Evolutionary conservation across 2,113 vertebrate species (phyloP).

Genomic region (Uria lomvia): DNA sequence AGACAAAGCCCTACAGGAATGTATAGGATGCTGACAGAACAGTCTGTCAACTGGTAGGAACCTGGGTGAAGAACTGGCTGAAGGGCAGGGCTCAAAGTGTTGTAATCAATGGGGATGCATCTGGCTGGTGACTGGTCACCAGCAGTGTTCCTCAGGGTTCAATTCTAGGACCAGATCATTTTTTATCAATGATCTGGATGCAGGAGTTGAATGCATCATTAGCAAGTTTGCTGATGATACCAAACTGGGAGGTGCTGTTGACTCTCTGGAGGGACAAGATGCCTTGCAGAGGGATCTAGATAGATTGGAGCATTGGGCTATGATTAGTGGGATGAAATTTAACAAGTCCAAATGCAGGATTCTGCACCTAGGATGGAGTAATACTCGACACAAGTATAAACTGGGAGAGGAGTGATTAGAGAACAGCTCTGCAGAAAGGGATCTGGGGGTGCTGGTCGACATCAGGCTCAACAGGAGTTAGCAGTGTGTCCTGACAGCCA

Average conservation of each 20-base stretch:
- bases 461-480: not conserved
- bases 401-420: not conserved
- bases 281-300: not conserved
- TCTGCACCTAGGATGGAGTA: not conserved
- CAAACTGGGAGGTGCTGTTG: not conserved
- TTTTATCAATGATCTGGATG: not conserved
- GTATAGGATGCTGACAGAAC: not conserved
- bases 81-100: not conserved
- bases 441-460: not conserved
- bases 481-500: not conserved
- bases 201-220: not conserved
- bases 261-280: not conserved
- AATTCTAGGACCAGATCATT: not conserved
- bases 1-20: not conserved
- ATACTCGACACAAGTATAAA: rapidly evolving
- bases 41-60: not conserved
- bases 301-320: not conserved
- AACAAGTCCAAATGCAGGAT: not conserved
- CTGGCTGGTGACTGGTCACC: not conserved
- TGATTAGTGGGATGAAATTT: not conserved
- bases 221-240: not conserved
- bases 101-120: not conserved
- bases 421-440: not conserved
- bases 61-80: not conserved
- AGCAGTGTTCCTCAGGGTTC: not conserved